Conservation (phyloP, 1,140 invertebrate genomes). For the Pemphigus obesinymphae region DNA sequence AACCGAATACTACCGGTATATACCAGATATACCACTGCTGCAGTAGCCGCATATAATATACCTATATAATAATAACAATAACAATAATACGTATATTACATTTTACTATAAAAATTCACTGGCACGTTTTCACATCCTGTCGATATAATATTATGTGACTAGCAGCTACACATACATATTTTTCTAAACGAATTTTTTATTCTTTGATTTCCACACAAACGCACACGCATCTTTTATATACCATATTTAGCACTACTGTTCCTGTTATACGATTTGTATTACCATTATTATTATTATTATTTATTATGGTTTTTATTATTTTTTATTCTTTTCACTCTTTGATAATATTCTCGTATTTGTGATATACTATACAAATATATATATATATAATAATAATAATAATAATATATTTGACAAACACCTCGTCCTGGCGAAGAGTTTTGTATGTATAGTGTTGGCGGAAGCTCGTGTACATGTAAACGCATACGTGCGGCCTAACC, state of each 20-base stretch:
- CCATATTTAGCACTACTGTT: constrained; percentile 38
- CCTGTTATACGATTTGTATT: too few species aligned
- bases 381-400: too few species aligned
- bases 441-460: too few species aligned
- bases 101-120: constrained; percentile 37
- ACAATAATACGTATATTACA: not conserved
- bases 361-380: too few species aligned
- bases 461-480: too few species aligned
- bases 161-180: not conserved
- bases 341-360: not conserved
- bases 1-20: not conserved
- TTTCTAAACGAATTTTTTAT: constrained; percentile 17
- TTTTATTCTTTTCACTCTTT: constrained; percentile 5
- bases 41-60: too few species aligned
- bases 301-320: not conserved
- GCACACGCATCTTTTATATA: not conserved
- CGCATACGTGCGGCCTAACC: constrained; percentile 12
- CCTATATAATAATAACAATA: not conserved
- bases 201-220: constrained; percentile 19
- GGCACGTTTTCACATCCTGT: constrained; percentile 39
- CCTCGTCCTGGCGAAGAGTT: not conserved
- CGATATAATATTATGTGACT: too few species aligned
- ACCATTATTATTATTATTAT: too few species aligned
- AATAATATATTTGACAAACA: constrained; percentile 30
- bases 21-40: too few species aligned